phyloP scores from a whole-genome alignment of 2,113 vertebrate genomes.

The Chaetodon trifascialis region DNA sequence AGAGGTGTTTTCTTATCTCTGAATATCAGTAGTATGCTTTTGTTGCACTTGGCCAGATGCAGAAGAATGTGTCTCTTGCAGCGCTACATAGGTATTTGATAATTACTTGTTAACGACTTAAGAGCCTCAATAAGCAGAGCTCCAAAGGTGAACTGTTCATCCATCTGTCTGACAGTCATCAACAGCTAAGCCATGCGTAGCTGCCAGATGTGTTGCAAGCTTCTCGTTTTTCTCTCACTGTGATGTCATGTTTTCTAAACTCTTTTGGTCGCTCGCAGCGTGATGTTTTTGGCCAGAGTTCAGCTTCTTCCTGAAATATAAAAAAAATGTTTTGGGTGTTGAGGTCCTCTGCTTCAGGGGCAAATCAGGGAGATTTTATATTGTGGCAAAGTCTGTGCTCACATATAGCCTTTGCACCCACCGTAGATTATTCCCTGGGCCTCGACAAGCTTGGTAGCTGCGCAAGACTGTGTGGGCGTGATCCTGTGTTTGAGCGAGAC shows the following conservation, averaged over 20 bases:
- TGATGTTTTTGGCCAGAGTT: conserved; percentile 67
- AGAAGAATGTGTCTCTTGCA: conserved; percentile 34
- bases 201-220: conserved; percentile 78
- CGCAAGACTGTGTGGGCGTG: conserved; percentile 55
- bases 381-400: conserved; percentile 7
- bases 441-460: conserved; percentile 32
- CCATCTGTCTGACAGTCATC: conserved; percentile 73
- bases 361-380: conserved; percentile 33
- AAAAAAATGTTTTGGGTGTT: conserved; percentile 37
- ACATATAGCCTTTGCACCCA: conserved; percentile 28
- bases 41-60: conserved; percentile 37
- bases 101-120: conserved; percentile 70
- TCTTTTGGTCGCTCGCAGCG: conserved; percentile 51
- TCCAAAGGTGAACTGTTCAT: conserved; percentile 70
- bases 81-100: conserved; percentile 57
- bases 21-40: conserved; percentile 33
- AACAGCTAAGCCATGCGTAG: conserved; percentile 58
- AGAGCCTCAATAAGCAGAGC: conserved; percentile 53
- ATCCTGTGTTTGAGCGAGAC: conserved; percentile 47
- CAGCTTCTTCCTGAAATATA: conserved; percentile 47
- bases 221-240: conserved; percentile 46
- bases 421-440: conserved; percentile 10
- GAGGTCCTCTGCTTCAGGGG: conserved; percentile 27
- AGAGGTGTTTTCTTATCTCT: conserved; percentile 38
- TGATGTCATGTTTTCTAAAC: conserved; percentile 72